Conservation (phyloP, 2,797 vertebrate species). For the Threskiornis aethiopicus region DNA sequence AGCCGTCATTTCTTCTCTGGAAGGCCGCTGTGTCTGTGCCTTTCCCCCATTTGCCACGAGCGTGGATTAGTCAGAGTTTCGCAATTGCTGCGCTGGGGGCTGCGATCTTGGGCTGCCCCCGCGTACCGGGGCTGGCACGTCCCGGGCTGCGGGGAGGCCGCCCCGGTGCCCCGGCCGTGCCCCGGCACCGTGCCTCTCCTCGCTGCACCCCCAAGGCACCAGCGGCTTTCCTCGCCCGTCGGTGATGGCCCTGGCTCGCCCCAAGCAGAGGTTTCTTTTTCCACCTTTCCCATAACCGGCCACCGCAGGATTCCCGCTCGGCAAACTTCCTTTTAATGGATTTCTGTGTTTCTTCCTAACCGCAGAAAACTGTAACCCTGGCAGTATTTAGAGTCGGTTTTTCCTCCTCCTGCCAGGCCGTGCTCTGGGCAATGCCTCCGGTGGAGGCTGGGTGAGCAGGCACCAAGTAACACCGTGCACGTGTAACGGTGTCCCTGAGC, state of each 20-base stretch:
- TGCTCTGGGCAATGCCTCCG: neutral
- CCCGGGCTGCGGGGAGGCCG: rapidly evolving
- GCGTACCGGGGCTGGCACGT: rapidly evolving
- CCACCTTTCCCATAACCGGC: neutral
- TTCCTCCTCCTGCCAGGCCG: rapidly evolving
- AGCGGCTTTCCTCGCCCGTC: neutral
- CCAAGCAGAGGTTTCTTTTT: neutral
- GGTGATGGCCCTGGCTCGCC: neutral
- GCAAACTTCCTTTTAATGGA: neutral
- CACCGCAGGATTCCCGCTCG: neutral
- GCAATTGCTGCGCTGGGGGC: neutral
- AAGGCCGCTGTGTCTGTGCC: neutral
- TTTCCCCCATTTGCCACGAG: neutral
- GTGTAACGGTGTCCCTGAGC: rapidly evolving
- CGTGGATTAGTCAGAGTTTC: neutral
- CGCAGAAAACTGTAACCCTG: neutral
- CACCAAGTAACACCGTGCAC: rapidly evolving
- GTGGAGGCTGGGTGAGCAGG: neutral
- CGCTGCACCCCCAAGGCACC: neutral
- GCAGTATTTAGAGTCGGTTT: rapidly evolving
- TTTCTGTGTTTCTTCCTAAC: neutral
- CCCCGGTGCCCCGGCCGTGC: rapidly evolving
- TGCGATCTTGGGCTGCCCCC: neutral
- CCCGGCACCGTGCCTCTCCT: neutral
- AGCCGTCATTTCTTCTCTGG: neutral